Evolutionary conservation across 2,113 vertebrate species (phyloP).

Genomic region (Lycaon pictus): DNA sequence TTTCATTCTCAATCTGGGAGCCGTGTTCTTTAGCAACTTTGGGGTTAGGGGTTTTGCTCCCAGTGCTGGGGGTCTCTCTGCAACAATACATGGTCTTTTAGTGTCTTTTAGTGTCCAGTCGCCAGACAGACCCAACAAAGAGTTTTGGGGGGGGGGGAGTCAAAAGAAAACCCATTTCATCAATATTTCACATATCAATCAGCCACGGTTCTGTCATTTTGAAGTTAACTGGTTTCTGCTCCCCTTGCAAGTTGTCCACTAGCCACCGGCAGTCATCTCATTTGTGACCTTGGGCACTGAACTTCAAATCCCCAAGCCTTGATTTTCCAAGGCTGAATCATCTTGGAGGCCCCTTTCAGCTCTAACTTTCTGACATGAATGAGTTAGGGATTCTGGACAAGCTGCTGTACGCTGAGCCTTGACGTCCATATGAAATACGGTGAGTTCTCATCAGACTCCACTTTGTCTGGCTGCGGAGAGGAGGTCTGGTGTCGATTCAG

Average conservation of each 20-base stretch:
- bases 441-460: neutral
- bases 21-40: neutral
- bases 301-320: neutral
- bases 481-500: slow-evolving; percentile 64
- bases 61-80: neutral
- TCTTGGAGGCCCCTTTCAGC: neutral
- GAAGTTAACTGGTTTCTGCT: neutral
- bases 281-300: neutral
- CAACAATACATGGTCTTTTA: neutral
- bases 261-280: neutral
- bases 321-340: neutral
- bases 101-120: neutral
- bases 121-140: neutral
- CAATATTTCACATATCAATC: neutral
- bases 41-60: neutral
- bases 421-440: neutral
- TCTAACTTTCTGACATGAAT: neutral
- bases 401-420: neutral
- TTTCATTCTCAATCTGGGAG: neutral
- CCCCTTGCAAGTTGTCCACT: neutral
- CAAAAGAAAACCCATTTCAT: neutral
- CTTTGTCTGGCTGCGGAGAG: slow-evolving; percentile 49
- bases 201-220: neutral
- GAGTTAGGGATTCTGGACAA: slow-evolving; percentile 44
- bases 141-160: neutral